Conservation (phyloP, 2,113 vertebrate genomes). For the Channa argus region DNA sequence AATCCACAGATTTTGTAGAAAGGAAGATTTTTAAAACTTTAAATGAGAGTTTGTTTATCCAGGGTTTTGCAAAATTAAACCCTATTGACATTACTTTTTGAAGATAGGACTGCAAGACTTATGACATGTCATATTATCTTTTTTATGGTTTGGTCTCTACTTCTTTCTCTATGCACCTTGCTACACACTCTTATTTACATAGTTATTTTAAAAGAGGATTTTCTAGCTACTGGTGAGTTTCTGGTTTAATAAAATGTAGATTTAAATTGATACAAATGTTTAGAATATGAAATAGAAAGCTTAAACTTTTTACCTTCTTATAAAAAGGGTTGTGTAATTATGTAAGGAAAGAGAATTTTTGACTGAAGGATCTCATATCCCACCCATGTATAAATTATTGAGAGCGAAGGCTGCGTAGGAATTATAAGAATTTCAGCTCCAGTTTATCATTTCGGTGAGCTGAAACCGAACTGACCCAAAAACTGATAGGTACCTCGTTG, state of each 20-base stretch:
- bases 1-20: too few relatives aligned
- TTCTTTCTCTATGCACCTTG: background rate
- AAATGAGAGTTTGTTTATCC: too few relatives aligned
- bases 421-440: conserved; percentile 21
- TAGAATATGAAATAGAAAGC: background rate
- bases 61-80: too few relatives aligned
- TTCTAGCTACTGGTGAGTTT: background rate
- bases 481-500: conserved; percentile 2
- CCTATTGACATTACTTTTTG: too few relatives aligned
- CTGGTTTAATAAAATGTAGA: too few relatives aligned
- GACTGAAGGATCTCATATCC: background rate
- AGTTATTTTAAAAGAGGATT: background rate
- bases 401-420: conserved; percentile 3
- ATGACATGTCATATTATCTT: too few relatives aligned
- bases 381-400: background rate
- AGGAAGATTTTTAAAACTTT: too few relatives aligned
- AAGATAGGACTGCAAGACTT: too few relatives aligned
- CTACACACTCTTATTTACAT: background rate
- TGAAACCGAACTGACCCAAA: conserved; percentile 43
- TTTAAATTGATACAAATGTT: too few relatives aligned
- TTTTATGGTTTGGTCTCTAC: background rate
- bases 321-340: background rate
- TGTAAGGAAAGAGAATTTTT: background rate
- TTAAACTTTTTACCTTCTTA: background rate
- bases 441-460: conserved; percentile 42